Evolutionary conservation across 2,797 vertebrate species (phyloP).

Genomic region (Phataginus tricuspis): DNA sequence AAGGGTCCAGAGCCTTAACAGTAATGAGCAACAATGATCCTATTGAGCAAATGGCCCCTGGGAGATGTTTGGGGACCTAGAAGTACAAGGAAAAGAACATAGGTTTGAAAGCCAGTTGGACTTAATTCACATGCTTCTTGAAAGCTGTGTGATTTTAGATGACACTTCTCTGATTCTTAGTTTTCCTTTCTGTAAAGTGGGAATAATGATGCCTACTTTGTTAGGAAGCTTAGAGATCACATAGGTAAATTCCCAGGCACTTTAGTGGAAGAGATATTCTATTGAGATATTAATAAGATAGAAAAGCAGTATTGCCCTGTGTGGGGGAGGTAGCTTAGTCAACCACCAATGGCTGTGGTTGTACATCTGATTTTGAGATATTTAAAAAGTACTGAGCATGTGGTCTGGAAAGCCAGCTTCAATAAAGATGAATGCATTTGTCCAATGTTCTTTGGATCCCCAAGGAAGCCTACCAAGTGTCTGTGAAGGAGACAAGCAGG

Average conservation of each 20-base stretch:
- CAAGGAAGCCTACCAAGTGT: background rate
- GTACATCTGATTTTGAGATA: background rate
- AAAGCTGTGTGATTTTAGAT: slow-evolving; percentile 25
- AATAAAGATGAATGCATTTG: slow-evolving; percentile 32
- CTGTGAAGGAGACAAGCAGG: background rate
- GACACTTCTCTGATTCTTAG: background rate
- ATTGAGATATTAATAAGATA: slow-evolving; percentile 9
- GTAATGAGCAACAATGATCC: background rate
- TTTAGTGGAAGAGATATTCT: background rate
- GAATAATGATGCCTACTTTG: background rate
- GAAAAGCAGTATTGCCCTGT: background rate
- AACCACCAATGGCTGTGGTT: background rate
- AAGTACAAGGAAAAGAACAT: background rate
- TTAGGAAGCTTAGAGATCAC: background rate
- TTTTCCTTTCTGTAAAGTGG: slow-evolving; percentile 4
- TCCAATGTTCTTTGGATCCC: background rate
- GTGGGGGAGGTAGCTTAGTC: background rate
- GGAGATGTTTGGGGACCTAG: background rate
- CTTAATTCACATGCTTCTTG: background rate
- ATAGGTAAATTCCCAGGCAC: background rate
- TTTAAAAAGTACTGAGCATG: background rate
- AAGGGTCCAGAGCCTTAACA: background rate
- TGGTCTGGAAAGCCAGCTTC: slow-evolving; percentile 10
- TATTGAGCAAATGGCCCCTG: background rate
- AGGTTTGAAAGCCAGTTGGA: background rate